Evolutionary conservation across 2,113 vertebrate genomes (phyloP).

Genomic region (Percopsis transmontana): DNA sequence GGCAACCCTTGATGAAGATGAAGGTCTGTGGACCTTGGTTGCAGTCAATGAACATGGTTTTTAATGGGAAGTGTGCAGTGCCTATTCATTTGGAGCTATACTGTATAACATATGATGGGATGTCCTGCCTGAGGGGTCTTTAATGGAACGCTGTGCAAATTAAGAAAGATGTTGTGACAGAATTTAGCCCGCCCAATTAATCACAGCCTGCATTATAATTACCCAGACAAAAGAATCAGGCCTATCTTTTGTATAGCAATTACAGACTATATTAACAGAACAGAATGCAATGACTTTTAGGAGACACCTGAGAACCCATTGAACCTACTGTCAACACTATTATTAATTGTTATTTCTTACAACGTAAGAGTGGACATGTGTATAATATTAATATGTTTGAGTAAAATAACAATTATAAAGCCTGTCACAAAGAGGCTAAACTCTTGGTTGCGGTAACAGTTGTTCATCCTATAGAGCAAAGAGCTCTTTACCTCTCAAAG

Average conservation of each 20-base stretch:
- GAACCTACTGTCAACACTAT: background rate
- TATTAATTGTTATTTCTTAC: background rate
- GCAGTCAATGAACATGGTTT: constrained; percentile 22
- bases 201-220: constrained; percentile 25
- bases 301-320: background rate
- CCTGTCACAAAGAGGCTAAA: background rate
- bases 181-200: constrained; percentile 23
- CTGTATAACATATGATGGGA: background rate
- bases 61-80: constrained; percentile 20
- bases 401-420: background rate
- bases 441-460: background rate
- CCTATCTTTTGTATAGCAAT: constrained; percentile 4
- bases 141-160: constrained; percentile 9
- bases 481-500: background rate
- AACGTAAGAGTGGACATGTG: background rate
- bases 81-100: background rate
- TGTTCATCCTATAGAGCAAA: background rate
- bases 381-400: background rate
- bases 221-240: constrained; percentile 18
- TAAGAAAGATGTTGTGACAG: constrained; percentile 18
- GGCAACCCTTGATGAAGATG: background rate
- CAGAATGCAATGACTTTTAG: too few relatives aligned
- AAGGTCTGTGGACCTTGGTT: constrained; percentile 10
- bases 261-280: background rate
- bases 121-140: constrained; percentile 15